phyloP scores from a whole-genome alignment of 1,140 invertebrate genomes.

The Leptinotarsa undecemlineata region DNA sequence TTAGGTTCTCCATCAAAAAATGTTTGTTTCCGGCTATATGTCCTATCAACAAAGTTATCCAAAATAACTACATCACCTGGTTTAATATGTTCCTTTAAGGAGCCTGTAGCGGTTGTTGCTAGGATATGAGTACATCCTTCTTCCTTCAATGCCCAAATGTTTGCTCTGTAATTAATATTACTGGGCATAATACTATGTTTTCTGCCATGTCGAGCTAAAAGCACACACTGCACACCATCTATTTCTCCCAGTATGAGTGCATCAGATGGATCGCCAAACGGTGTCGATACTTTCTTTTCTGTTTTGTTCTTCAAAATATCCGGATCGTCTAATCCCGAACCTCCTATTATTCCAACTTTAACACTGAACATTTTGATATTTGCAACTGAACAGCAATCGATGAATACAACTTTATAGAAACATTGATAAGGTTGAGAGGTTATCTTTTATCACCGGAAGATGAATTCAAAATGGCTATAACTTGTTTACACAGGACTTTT shows the following conservation, averaged over 20 bases:
- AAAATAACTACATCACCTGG: slow-evolving; percentile 90
- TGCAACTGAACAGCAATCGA: too few species aligned
- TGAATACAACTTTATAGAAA: too few species aligned
- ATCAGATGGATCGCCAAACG: slow-evolving; percentile 87
- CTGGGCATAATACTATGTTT: slow-evolving; percentile 79
- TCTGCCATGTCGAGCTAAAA: slow-evolving; percentile 88
- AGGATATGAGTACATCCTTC: slow-evolving; percentile 91
- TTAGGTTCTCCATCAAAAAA: slow-evolving; percentile 81
- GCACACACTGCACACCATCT: slow-evolving; percentile 74
- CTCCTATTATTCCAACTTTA: slow-evolving; percentile 96
- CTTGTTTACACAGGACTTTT: too few species aligned
- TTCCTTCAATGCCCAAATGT: slow-evolving; percentile 90
- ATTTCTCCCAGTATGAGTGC: slow-evolving; percentile 78
- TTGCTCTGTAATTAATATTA: slow-evolving; percentile 94
- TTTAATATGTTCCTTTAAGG: slow-evolving; percentile 81
- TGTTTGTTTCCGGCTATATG: slow-evolving; percentile 74
- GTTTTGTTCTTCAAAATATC: slow-evolving; percentile 74
- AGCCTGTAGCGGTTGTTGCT: slow-evolving; percentile 92
- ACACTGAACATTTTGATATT: not conserved
- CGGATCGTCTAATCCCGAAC: slow-evolving; percentile 88
- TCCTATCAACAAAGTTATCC: slow-evolving; percentile 93
- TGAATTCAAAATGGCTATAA: too few species aligned
- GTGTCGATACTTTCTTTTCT: slow-evolving; percentile 73
- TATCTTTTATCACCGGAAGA: too few species aligned
- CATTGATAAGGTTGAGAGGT: too few species aligned